Base-by-base conservation (phyloP, 2,888 invertebrate genomes). In the Ypsolopha scabrella region DNA sequence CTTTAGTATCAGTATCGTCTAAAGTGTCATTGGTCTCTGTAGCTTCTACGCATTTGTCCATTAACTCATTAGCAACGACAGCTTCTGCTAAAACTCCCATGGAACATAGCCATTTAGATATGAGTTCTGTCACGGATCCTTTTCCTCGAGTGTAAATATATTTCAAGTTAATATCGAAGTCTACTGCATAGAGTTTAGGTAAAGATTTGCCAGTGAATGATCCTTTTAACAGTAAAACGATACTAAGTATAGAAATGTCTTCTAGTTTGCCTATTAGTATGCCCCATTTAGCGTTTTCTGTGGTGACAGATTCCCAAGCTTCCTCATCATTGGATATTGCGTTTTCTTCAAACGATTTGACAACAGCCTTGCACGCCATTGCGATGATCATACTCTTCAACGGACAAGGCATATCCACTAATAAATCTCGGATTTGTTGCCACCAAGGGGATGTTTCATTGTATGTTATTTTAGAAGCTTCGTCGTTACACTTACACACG, bases 41-140 rank as follows among this genome's bases (percentile, higher is more conserved):
- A 3, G 44, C 1, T 9, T 61, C 57, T n/a, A 63, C 58, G 46
- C 65, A 61, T 46, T 65, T 65, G 53, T 75, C 75, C 52, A 80
- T 68, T 41, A 82, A 63, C 59, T 90, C 89, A 56, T 89, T 88
- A 10, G 88, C 80, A 10, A 90, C 69, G 48, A 92, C 75, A 54
- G 88, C 83, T 56, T 88, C 78, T 0, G 95, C 94, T 64, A 91
- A 85, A 6, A 94, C 80, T 9, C 94, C 93, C 58, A 92, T 89
- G 14, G 90, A 88, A 50, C 92, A 91, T 24, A 97, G 82, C 95
- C 97, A 97, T 68, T 93, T 93, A 0, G 96, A 94, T 44, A 96
- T 93, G 51, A 96, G 78, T 73, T 97, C 97, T 0, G 95, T 94
- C 7, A 97, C 91, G n/a, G 94, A 93, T 38, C 97, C 96, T 87